A percentile compares a stretch with the other conserved stretches of the same genome.
phyloP scores from a whole-genome alignment of 2,888 invertebrate species.

The Koerneria pararmatus region DNA sequence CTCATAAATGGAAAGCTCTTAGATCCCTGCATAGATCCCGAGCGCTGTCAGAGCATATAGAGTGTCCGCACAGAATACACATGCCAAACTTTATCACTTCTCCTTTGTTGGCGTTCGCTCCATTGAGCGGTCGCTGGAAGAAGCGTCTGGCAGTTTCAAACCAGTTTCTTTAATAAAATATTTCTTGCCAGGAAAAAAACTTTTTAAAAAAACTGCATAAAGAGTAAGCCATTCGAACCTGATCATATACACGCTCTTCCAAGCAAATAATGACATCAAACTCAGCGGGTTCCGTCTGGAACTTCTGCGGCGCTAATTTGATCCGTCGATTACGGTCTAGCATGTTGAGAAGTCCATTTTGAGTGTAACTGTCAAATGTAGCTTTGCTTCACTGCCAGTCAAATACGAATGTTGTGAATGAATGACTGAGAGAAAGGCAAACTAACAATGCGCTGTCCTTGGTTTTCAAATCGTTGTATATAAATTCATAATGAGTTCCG shows the following conservation, averaged over 20 bases:
- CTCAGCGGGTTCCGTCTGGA: constrained; percentile 80
- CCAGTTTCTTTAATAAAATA: too few species aligned
- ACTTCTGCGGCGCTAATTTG: constrained; percentile 86
- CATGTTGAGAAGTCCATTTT: constrained; percentile 96
- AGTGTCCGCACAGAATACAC: too few species aligned
- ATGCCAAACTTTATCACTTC: too few species aligned
- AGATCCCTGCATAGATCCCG: too few species aligned
- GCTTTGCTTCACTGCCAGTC: too few species aligned
- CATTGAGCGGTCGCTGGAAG: too few species aligned
- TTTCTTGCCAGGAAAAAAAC: neutral
- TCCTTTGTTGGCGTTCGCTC: too few species aligned
- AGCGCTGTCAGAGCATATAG: too few species aligned
- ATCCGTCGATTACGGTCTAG: constrained; percentile 92
- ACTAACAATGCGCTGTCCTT: constrained; percentile 47
- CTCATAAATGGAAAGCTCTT: too few species aligned
- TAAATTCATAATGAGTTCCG: constrained; percentile 46
- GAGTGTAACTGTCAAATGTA: constrained; percentile 72
- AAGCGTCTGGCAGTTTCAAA: too few species aligned
- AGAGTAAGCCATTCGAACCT: constrained; percentile 70
- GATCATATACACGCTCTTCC: constrained; percentile 97
- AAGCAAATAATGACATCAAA: constrained; percentile 95
- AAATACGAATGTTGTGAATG: constrained; percentile 23
- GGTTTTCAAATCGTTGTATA: constrained; percentile 40
- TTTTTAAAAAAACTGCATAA: neutral
- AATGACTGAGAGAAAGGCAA: neutral